Conservation (phyloP, 2,113 vertebrate genomes). For the Malurus elegans region DNA sequence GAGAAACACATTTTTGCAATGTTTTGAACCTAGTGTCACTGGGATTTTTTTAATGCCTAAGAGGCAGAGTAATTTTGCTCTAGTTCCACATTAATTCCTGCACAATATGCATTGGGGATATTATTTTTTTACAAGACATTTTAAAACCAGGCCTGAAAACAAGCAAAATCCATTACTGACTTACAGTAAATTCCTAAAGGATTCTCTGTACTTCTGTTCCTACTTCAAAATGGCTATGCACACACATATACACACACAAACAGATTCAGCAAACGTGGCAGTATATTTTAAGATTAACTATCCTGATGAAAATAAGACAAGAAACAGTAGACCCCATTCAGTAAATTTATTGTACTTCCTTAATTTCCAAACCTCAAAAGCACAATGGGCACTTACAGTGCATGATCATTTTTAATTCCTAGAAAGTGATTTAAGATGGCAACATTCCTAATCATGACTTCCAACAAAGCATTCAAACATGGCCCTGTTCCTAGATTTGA, state of each 20-base stretch:
- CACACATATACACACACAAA: background rate
- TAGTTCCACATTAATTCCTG: conserved; percentile 60
- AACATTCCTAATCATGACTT: background rate
- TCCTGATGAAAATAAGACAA: conserved; percentile 7
- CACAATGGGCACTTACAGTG: background rate
- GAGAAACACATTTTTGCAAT: conserved; percentile 39
- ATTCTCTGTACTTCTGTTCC: conserved; percentile 49
- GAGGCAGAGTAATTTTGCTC: conserved; percentile 60
- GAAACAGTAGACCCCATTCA: background rate
- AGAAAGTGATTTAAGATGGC: conserved; percentile 35
- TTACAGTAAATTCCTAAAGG: conserved; percentile 69
- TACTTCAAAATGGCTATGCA: conserved; percentile 36
- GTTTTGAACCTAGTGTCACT: conserved; percentile 50
- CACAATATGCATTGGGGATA: conserved; percentile 64
- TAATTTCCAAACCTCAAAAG: conserved; percentile 31
- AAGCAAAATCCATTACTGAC: conserved; percentile 73
- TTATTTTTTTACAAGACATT: conserved; percentile 66
- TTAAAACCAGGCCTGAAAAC: conserved; percentile 61
- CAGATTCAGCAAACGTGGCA: conserved; percentile 19
- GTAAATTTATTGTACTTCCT: conserved; percentile 25
- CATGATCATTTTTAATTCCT: conserved; percentile 45
- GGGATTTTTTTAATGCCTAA: conserved; percentile 52
- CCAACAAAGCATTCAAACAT: background rate
- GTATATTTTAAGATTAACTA: conserved; percentile 47
- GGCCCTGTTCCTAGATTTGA: background rate